Evolutionary conservation across 2,113 vertebrate genomes (phyloP), one percentile per base, ranked within the genome.

Genomic region (Salvelinus fontinalis): DNA sequence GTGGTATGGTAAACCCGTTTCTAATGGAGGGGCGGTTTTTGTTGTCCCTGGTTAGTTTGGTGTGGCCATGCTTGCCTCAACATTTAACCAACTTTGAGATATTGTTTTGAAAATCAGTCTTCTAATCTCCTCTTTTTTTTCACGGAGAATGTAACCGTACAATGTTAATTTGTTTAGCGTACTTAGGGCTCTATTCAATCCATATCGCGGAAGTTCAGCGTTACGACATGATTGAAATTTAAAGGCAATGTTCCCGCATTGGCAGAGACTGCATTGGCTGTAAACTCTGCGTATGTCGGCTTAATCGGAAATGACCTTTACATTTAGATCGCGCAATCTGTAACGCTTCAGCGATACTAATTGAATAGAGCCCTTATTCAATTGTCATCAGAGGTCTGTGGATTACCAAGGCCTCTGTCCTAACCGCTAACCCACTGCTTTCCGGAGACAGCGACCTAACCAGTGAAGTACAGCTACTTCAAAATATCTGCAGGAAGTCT

Each of bases 331-430:
- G 39, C 39, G 0, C 39, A 44, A 44, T 44, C 39, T 44, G 8
- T 44, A 44, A 44, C 9, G 39, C 39, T 44, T 44, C 39, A 44
- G 39, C 39, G 39, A 44, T 44, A 44, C 39, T 44, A 2, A 44
- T 44, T 44, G 39, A 44, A 12, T 11, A 44, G 39, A 44, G 39
- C 39, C 39, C 11, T 44, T 86, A 90, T 91, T 91, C 90, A 91
- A 78, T 84, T 91, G 79, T 90, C 79, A 81, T 90, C 81, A 82
- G 83, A 87, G 65, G 84, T 86, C 92, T 91, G 91, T 90, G 91
- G 92, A 91, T 39, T 34, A 16, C 16, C 18, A 3, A 11, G 39
- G 39, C 39, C 9, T 27, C 67, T 70, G 18, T n/a, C 87, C 87
- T 85, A 78, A 67, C 26, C 34, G 27, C 66, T 67, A 67, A 31